Evolutionary conservation across 2,113 vertebrate genomes (phyloP), one percentile per base, ranked within the genome.

Genomic region (Tachycineta bicolor): DNA sequence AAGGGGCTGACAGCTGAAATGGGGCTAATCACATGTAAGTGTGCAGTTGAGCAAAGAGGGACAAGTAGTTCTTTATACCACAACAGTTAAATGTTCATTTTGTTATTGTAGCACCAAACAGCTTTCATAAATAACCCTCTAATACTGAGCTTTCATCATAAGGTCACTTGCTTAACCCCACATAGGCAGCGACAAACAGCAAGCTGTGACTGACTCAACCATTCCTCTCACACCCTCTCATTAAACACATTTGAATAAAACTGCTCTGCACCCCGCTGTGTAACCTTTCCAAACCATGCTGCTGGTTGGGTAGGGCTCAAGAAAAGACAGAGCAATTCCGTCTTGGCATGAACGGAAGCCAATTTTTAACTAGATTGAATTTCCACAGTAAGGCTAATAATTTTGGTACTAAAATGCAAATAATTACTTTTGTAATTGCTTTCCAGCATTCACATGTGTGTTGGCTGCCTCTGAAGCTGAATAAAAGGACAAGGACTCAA

Each of bases 171-270:
- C 68, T 83, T 92, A 86, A 81, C 93, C 64, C 55, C 64, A 41
- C 29, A 70, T 21, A 83, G 76, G 87, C 83, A 94, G 55, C 5
- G 52, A 96, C 79, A 93, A 94, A 86, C 5, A 4, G 47, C 90
- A 94, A 90, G 31, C 92, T 93, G 92, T 49, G 82, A 52, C 75
- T 95, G 92, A 92, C 68, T 94, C 93, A 91, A 55, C 63, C 14
- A 2, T 71, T 92, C 80, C 71, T 67, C 60, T 93, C 5, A 3
- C 60, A 88, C 75, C 41, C 63, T 77, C 39, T 96, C 64, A 81
- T 96, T 93, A 90, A 7, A 21, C 17, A 33, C 44, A 60, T 81
- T 88, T 93, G 79, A 95, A 92, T 78, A 74, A 94, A 90, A 52
- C n/a, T 69, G 63, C 68, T 49, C 43, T 81, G 8, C 75, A 41